phyloP scores from a whole-genome alignment of 2,113 vertebrate genomes.

The Recurvirostra avosetta region DNA sequence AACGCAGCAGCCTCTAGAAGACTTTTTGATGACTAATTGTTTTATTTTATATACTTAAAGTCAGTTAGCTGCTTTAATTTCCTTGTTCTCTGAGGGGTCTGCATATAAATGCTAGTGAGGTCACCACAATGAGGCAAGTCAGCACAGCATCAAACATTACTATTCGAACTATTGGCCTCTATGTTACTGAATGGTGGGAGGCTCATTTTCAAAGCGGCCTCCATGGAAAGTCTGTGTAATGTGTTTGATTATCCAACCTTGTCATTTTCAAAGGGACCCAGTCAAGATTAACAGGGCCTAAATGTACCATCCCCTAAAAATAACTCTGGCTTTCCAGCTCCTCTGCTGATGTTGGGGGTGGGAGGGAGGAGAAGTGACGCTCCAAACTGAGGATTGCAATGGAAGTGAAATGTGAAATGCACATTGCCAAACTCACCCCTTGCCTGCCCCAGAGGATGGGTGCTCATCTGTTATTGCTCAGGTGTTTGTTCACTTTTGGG shows the following conservation, averaged over 20 bases:
- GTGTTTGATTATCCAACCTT: slow-evolving; percentile 28
- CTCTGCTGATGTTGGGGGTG: neutral
- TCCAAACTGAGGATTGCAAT: neutral
- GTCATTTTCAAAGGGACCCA: slow-evolving; percentile 14
- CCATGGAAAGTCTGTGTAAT: neutral
- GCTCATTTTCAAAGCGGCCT: neutral
- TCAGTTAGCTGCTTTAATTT: slow-evolving; percentile 23
- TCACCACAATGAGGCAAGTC: slow-evolving; percentile 8
- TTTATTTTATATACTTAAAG: neutral
- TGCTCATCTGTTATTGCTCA: neutral
- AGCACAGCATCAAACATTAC: neutral
- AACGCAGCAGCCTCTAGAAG: neutral
- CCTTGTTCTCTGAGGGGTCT: neutral
- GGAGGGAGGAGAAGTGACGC: neutral
- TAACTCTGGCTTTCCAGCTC: slow-evolving; percentile 9
- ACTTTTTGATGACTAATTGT: neutral
- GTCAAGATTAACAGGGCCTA: slow-evolving; percentile 23
- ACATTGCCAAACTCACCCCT: neutral
- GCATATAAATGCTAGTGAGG: slow-evolving; percentile 27
- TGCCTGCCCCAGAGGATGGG: rapidly evolving
- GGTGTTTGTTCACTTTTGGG: neutral
- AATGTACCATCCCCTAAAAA: slow-evolving; percentile 38
- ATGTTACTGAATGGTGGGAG: neutral
- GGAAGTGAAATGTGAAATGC: neutral
- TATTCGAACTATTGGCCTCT: neutral